A percentile compares a stretch with the other conserved stretches of the same genome.
These are phyloP conservation scores for Gryllus bimaculatus DNA, from an alignment of 1,140 invertebrate genomes.

Conservation along the genomic window DNA sequence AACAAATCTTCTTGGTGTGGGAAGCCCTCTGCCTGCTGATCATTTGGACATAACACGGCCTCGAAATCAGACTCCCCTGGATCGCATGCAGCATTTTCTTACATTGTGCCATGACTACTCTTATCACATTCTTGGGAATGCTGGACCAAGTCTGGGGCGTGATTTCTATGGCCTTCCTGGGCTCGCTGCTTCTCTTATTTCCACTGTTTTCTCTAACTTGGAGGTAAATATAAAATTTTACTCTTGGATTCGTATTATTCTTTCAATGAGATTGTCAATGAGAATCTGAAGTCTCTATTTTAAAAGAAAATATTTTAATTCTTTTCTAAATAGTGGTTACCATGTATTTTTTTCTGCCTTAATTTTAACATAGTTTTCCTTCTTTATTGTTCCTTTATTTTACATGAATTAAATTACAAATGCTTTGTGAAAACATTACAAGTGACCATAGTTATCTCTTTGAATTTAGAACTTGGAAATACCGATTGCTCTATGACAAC, in stretches of 20 bases:
- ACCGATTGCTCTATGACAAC: no score
- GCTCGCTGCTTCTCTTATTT: conserved; percentile 48
- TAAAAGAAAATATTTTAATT: no score
- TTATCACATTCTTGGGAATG: conserved; percentile 68
- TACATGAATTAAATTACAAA: neutral
- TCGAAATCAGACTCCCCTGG: conserved; percentile 45
- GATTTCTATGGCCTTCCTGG: conserved; percentile 69
- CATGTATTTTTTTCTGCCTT: no score
- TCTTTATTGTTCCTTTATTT: neutral
- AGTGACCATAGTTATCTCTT: neutral
- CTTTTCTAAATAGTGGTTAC: no score
- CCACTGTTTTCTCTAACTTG: conserved; percentile 57
- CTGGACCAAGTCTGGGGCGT: conserved; percentile 65
- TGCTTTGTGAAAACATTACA: neutral
- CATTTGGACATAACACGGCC: conserved; percentile 37
- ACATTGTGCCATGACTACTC: conserved; percentile 57
- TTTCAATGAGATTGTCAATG: no score
- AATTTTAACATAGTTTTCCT: neutral
- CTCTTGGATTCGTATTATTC: no score
- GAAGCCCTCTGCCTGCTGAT: conserved; percentile 27
- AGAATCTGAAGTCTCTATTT: no score
- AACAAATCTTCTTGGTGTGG: conserved; percentile 50
- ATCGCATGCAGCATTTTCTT: conserved; percentile 75
- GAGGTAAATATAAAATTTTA: conserved; percentile 35
- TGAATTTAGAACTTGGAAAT: no score